These are phyloP conservation scores for Tinamus major DNA, from an alignment of 2,797 vertebrate genomes.

Conservation along the genomic window DNA sequence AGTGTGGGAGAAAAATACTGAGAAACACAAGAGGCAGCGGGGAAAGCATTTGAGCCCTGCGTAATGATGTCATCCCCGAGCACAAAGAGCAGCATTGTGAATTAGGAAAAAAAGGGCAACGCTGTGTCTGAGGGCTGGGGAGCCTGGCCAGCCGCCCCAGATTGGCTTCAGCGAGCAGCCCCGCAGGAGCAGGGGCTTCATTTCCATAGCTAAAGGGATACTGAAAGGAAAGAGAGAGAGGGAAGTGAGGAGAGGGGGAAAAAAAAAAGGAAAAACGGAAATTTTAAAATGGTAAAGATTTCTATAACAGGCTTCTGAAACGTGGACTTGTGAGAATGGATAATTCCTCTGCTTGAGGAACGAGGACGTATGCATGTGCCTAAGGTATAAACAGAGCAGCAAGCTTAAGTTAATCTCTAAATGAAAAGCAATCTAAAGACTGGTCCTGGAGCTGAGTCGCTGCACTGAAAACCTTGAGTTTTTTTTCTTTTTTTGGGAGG, in stretches of 20 bases:
- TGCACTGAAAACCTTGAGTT: not conserved
- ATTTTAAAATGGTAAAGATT: constrained; percentile 3
- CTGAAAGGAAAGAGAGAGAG: not conserved
- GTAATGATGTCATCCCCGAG: constrained; percentile 49
- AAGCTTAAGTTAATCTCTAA: constrained; percentile 46
- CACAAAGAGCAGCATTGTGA: constrained; percentile 54
- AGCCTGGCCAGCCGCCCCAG: not conserved
- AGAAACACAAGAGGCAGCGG: constrained; percentile 36
- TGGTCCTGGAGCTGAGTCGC: not conserved
- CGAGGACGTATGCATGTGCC: constrained; percentile 5
- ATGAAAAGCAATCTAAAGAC: constrained; percentile 45
- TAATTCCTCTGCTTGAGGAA: constrained; percentile 24
- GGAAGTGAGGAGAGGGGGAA: not conserved
- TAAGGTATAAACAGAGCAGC: constrained; percentile 45
- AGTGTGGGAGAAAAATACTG: constrained; percentile 40
- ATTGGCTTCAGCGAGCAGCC: not conserved
- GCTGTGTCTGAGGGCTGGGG: constrained; percentile 18
- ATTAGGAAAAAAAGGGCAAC: constrained; percentile 31
- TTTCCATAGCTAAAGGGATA: not conserved
- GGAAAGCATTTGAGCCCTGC: constrained; percentile 21
- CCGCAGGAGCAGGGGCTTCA: not conserved
- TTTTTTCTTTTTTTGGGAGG: not conserved
- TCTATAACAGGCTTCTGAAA: not conserved
- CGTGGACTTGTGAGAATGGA: constrained; percentile 7
- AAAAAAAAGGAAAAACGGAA: not conserved